phyloP scores from a whole-genome alignment of 1,140 invertebrate species.

The Tigriopus japonicus region DNA sequence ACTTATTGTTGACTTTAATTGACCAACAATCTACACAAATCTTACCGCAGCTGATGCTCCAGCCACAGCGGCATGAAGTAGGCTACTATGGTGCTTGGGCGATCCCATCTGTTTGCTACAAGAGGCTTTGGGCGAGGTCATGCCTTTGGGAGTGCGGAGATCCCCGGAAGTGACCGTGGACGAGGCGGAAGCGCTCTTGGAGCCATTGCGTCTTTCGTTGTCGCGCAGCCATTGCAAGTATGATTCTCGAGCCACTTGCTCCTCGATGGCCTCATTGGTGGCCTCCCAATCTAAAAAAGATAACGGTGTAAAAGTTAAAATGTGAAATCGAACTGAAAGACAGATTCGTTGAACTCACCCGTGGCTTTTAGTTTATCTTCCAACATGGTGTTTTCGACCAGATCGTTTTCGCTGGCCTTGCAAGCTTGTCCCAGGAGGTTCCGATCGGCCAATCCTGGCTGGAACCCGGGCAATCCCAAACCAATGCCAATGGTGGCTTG shows the following conservation, averaged over 20 bases:
- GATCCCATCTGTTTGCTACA: not conserved
- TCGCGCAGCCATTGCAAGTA: constrained; percentile 68
- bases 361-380: constrained; percentile 78
- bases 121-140: not conserved
- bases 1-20: too few relatives aligned
- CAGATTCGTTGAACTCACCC: not conserved
- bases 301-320: too few relatives aligned
- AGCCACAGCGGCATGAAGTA: not conserved
- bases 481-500: constrained; percentile 31
- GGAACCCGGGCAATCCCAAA: constrained; percentile 53
- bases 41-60: not conserved
- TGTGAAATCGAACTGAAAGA: too few relatives aligned
- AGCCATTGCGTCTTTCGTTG: constrained; percentile 37
- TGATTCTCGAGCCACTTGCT: constrained; percentile 70
- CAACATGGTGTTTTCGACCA: constrained; percentile 80
- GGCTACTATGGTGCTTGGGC: not conserved
- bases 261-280: constrained; percentile 75
- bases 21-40: too few relatives aligned
- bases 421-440: constrained; percentile 56
- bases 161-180: not conserved
- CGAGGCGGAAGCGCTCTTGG: not conserved
- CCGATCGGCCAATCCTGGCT: constrained; percentile 55
- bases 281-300: constrained; percentile 56
- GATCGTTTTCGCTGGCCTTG: constrained; percentile 57
- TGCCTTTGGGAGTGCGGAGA: not conserved